A percentile compares a stretch with the other conserved stretches of the same genome.
Evolutionary conservation across 2,888 invertebrate species (phyloP).

Genomic region (Netelia melanura): DNA sequence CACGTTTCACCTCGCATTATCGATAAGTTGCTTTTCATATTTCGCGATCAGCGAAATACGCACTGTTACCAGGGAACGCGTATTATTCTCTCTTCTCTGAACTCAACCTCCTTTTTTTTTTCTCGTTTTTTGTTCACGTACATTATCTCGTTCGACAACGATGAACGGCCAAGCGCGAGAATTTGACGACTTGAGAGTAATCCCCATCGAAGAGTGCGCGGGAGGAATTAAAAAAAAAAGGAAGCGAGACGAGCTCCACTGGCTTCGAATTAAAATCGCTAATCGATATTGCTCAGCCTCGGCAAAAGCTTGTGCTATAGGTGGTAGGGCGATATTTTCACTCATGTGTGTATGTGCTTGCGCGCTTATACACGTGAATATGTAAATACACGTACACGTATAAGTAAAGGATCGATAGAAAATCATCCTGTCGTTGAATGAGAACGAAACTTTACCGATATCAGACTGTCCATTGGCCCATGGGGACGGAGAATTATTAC

Average conservation of each 20-base stretch:
- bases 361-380: background rate
- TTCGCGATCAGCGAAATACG: slow-evolving; percentile 28
- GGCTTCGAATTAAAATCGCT: slow-evolving; percentile 34
- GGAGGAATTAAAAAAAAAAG: background rate
- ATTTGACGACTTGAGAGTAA: slow-evolving; percentile 35
- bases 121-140: background rate
- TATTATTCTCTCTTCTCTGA: background rate
- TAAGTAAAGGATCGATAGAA: slow-evolving; percentile 16
- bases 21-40: background rate
- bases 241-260: background rate
- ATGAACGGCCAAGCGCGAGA: slow-evolving; percentile 10
- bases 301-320: background rate
- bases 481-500: slow-evolving; percentile 26
- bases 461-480: slow-evolving; percentile 36
- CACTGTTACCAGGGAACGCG: slow-evolving; percentile 5
- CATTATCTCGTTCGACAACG: slow-evolving; percentile 1
- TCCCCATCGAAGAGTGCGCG: background rate
- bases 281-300: slow-evolving; percentile 28
- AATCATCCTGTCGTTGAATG: slow-evolving; percentile 21
- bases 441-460: slow-evolving; percentile 29
- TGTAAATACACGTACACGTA: background rate
- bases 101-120: background rate
- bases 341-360: background rate
- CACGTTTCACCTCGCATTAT: background rate
- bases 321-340: background rate